These are phyloP conservation scores for Prunella strophiata DNA, from an alignment of 2,797 vertebrate species.

Conservation along the genomic window DNA sequence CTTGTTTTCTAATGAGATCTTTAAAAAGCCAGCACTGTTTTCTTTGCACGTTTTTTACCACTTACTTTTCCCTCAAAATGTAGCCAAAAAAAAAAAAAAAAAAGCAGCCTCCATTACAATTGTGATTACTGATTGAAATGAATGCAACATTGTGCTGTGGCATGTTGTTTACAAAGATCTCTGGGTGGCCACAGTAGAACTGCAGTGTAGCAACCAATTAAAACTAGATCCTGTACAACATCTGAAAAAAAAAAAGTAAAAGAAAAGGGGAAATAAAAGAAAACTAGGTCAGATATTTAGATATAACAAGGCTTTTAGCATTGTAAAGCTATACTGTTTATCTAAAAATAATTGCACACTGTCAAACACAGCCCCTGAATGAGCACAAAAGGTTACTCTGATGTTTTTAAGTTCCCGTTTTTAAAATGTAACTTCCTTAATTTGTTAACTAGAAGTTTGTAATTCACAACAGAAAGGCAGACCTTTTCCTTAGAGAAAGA, in stretches of 20 bases:
- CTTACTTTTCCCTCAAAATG: neutral
- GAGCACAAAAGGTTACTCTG: neutral
- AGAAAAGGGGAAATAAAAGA: fast-evolving
- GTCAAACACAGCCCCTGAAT: neutral
- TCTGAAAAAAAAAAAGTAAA: neutral
- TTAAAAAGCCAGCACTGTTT: neutral
- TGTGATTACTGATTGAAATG: neutral
- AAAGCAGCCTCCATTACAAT: neutral
- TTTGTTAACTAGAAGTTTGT: neutral
- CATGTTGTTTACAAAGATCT: constrained; percentile 17
- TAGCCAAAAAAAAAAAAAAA: neutral
- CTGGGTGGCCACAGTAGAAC: neutral
- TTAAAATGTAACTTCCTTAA: neutral
- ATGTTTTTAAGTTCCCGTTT: neutral
- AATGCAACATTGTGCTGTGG: neutral
- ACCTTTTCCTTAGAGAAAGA: neutral
- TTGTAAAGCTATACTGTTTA: neutral
- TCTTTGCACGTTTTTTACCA: neutral
- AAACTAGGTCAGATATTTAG: constrained; percentile 2
- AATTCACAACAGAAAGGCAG: neutral
- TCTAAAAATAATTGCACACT: constrained; percentile 5
- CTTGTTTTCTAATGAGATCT: neutral
- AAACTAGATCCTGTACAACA: constrained; percentile 5
- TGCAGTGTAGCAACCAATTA: constrained; percentile 40
- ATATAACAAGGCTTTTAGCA: neutral